phyloP scores from a whole-genome alignment of 2,888 invertebrate genomes.

The Drosophila limbata region DNA sequence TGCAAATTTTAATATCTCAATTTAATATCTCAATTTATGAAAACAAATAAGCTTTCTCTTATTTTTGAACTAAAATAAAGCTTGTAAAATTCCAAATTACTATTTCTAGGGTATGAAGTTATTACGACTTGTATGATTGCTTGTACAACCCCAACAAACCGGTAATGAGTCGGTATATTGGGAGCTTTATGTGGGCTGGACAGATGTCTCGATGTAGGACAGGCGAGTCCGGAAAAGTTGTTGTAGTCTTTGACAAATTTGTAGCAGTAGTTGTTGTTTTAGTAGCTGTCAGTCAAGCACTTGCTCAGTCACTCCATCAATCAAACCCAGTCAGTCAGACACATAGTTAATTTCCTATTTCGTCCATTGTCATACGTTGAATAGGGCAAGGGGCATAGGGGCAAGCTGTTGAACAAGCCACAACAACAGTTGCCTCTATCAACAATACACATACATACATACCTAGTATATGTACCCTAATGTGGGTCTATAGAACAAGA shows the following conservation, averaged over 20 bases:
- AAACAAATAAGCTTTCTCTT: no score
- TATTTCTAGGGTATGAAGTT: no score
- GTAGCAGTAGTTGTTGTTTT: not conserved
- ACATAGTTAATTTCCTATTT: slow-evolving; percentile 35
- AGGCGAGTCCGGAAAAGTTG: slow-evolving; percentile 15
- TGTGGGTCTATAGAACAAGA: slow-evolving; percentile 20
- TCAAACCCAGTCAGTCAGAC: not conserved
- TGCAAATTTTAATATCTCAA: no score
- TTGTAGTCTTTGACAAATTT: slow-evolving; percentile 5
- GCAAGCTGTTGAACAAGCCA: slow-evolving; percentile 34
- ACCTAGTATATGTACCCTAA: not conserved
- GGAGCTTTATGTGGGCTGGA: not conserved
- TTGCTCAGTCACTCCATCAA: slow-evolving; percentile 6
- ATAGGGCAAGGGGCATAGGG: slow-evolving; percentile 37
- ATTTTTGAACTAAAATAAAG: no score
- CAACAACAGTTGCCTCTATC: slow-evolving; percentile 15
- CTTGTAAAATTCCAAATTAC: no score
- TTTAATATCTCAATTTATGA: no score
- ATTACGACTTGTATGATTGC: no score
- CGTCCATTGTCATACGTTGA: slow-evolving; percentile 43
- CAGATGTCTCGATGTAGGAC: not conserved
- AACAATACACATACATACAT: not conserved
- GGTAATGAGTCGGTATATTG: not conserved
- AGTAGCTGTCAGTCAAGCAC: slow-evolving; percentile 20
- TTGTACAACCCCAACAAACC: not conserved